Evolutionary conservation across 2,888 invertebrate species (phyloP).

Genomic region (Cyrtodaria siliqua): DNA sequence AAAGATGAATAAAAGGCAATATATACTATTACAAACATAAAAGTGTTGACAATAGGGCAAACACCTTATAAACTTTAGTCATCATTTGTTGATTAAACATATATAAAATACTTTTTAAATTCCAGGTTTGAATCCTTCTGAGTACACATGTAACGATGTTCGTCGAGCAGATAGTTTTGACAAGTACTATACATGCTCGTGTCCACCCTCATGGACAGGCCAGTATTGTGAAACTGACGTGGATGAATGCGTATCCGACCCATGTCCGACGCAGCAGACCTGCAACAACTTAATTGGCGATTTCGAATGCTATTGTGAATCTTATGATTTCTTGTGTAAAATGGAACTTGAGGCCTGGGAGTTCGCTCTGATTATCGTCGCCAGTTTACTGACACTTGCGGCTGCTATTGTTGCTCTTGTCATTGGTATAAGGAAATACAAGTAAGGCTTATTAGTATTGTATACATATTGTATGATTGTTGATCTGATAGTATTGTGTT

Average conservation of each 20-base stretch:
- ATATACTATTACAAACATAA: no score
- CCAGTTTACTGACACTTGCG: neutral
- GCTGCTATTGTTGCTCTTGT: neutral
- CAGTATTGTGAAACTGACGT: conserved; percentile 20
- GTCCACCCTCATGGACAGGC: conserved; percentile 11
- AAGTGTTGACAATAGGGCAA: no score
- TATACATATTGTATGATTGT: no score
- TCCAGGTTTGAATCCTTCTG: conserved; percentile 17
- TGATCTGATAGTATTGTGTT: no score
- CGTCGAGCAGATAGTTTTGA: conserved; percentile 13
- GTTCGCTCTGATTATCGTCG: neutral
- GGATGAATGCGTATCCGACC: conserved; percentile 12
- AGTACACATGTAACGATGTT: conserved; percentile 20
- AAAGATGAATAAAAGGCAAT: no score
- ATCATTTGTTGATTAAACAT: no score
- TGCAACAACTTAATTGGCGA: neutral
- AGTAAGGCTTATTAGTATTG: no score
- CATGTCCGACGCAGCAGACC: neutral
- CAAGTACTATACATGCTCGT: conserved; percentile 12
- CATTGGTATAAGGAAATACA: neutral
- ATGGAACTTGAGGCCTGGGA: neutral
- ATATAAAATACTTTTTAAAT: no score
- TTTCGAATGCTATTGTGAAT: neutral
- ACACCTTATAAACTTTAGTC: no score
- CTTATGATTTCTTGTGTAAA: neutral